Evolutionary conservation across 2,888 invertebrate species (phyloP).

Genomic region (Brachyptera putata): DNA sequence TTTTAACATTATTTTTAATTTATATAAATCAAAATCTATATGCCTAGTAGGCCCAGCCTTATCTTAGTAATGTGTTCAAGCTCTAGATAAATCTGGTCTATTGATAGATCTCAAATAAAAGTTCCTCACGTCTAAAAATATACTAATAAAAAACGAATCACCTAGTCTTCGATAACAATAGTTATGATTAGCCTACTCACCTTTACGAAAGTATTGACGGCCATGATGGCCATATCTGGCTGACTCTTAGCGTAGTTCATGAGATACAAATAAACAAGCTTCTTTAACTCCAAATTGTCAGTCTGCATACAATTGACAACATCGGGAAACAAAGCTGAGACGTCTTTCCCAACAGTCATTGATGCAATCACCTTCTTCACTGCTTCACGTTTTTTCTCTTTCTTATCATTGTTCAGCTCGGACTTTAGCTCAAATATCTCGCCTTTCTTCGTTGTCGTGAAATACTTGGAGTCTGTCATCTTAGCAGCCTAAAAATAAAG

Average conservation of each 20-base stretch:
- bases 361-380: slow-evolving; percentile 99
- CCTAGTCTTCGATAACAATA: too few species aligned
- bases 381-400: slow-evolving; percentile 99
- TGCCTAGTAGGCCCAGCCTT: too few species aligned
- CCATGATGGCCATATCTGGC: slow-evolving; percentile 99
- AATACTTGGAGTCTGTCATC: slow-evolving; percentile 99
- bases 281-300: slow-evolving; percentile 97
- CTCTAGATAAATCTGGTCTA: too few species aligned
- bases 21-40: too few species aligned
- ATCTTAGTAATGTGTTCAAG: too few species aligned
- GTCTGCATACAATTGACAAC: slow-evolving; percentile 99
- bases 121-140: too few species aligned
- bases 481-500: slow-evolving; percentile 33
- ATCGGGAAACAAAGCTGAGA: slow-evolving; percentile 96
- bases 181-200: slow-evolving; percentile 51
- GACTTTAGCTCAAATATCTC: slow-evolving; percentile 99
- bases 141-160: too few species aligned
- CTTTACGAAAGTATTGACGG: slow-evolving; percentile 99
- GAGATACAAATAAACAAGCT: slow-evolving; percentile 94
- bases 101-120: too few species aligned
- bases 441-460: slow-evolving; percentile 99
- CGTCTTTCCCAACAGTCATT: slow-evolving; percentile 99
- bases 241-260: slow-evolving; percentile 99
- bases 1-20: not conserved
- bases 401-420: slow-evolving; percentile 98